These are phyloP conservation scores for Dendrophyllia cribrosa DNA, from an alignment of 64 coral and sea anemone species.

Conservation along the genomic window DNA sequence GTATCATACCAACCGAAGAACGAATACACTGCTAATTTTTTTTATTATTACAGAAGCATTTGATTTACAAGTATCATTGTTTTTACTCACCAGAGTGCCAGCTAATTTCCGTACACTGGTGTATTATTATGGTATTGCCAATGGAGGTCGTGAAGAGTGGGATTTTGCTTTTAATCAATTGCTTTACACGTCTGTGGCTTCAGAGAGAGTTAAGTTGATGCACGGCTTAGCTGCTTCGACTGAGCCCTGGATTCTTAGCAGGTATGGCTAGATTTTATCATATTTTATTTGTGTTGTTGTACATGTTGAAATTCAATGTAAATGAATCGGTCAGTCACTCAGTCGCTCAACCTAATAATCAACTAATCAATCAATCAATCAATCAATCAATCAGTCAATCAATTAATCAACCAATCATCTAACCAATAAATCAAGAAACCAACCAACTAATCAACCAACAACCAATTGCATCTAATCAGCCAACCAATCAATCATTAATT, in stretches of 20 bases:
- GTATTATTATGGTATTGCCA: conserved; percentile 75
- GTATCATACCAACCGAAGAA: no score
- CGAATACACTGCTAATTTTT: no score
- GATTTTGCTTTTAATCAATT: conserved; percentile 83
- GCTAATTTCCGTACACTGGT: conserved; percentile 80
- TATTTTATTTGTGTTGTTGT: not conserved
- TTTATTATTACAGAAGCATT: no score
- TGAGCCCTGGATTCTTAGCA: conserved; percentile 81
- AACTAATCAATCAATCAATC: no score
- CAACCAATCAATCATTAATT: no score
- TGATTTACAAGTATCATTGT: no score
- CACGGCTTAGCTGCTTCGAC: conserved; percentile 69
- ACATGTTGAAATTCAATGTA: not conserved
- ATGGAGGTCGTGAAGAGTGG: conserved; percentile 80
- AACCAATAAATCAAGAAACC: no score
- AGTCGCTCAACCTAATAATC: not conserved
- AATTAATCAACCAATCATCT: no score
- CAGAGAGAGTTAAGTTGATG: conserved; percentile 68
- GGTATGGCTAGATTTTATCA: conserved; percentile 18
- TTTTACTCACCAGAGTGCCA: conserved; percentile 52
- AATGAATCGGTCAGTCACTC: no score
- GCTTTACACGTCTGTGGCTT: conserved; percentile 35
- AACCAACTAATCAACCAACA: no score
- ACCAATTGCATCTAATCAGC: no score
- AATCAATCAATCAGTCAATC: no score